These are phyloP conservation scores for Aselliscus stoliczkanus DNA, from an alignment of 2,797 vertebrate species.

Conservation along the genomic window DNA sequence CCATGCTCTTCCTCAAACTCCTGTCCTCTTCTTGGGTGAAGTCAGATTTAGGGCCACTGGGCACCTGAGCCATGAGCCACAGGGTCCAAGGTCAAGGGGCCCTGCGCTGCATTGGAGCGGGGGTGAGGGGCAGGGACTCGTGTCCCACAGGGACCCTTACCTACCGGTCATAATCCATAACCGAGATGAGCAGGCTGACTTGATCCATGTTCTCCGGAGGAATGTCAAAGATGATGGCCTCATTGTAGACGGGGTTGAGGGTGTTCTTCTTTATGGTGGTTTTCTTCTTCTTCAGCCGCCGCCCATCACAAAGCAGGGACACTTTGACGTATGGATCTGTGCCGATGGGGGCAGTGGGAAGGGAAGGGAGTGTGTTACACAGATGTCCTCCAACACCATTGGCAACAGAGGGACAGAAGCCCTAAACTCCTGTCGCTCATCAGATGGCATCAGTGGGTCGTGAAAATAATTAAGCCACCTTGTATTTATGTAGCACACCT, in stretches of 20 bases:
- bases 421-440: background rate
- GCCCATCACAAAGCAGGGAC: constrained; percentile 95
- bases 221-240: constrained; percentile 99
- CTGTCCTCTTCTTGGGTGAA: background rate
- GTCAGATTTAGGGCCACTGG: background rate
- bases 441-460: constrained; percentile 18
- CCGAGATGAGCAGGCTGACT: constrained; percentile 96
- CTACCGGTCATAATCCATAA: constrained; percentile 98
- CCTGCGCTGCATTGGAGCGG: rapidly evolving
- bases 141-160: constrained; percentile 42
- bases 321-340: constrained; percentile 97
- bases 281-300: constrained; percentile 98
- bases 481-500: constrained; percentile 55
- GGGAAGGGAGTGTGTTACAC: background rate
- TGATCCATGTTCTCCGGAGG: constrained; percentile 99
- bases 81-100: background rate
- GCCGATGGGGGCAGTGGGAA: background rate
- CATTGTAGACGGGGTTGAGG: constrained; percentile 96
- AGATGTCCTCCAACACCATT: background rate
- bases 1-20: background rate
- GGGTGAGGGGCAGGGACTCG: rapidly evolving
- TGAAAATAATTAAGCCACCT: constrained; percentile 48
- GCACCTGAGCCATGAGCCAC: background rate
- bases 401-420: background rate
- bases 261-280: constrained; percentile 99